phyloP scores from a whole-genome alignment of 1,140 invertebrate genomes.

The Aphelinus atriplicis region DNA sequence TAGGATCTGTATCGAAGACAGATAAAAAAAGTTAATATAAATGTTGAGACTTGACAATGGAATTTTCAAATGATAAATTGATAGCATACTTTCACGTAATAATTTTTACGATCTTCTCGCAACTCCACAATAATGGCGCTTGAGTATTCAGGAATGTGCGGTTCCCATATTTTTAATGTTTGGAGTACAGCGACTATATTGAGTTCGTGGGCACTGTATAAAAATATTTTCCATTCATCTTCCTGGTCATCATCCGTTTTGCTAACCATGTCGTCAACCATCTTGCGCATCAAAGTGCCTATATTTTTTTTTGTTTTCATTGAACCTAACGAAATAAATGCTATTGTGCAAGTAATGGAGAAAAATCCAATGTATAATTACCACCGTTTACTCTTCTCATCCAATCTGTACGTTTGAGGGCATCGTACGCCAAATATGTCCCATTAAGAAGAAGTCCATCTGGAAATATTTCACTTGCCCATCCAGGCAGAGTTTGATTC shows the following conservation, averaged over 20 bases:
- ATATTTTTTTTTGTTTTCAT: too few species aligned
- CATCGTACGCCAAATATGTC: slow-evolving; percentile 58
- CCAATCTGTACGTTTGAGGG: slow-evolving; percentile 61
- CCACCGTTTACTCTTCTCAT: slow-evolving; percentile 62
- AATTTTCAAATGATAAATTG: too few species aligned
- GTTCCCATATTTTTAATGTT: slow-evolving; percentile 72
- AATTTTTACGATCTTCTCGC: slow-evolving; percentile 33
- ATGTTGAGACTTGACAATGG: background rate
- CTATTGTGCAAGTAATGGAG: background rate
- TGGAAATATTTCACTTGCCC: slow-evolving; percentile 49
- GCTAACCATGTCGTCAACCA: slow-evolving; percentile 14
- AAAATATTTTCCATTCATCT: slow-evolving; percentile 62
- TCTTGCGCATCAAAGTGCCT: slow-evolving; percentile 21
- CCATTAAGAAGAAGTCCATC: slow-evolving; percentile 42
- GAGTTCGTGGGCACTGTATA: slow-evolving; percentile 77
- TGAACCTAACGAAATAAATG: too few species aligned
- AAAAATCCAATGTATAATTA: slow-evolving; percentile 37
- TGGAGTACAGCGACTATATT: slow-evolving; percentile 74
- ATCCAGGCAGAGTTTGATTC: slow-evolving; percentile 49
- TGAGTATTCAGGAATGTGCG: slow-evolving; percentile 68
- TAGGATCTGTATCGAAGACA: slow-evolving; percentile 27
- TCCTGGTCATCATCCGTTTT: background rate
- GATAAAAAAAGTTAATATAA: background rate
- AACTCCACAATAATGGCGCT: slow-evolving; percentile 63
- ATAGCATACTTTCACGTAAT: slow-evolving; percentile 45